Conservation (phyloP, 2,113 vertebrate species). For the Alouatta palliata region DNA sequence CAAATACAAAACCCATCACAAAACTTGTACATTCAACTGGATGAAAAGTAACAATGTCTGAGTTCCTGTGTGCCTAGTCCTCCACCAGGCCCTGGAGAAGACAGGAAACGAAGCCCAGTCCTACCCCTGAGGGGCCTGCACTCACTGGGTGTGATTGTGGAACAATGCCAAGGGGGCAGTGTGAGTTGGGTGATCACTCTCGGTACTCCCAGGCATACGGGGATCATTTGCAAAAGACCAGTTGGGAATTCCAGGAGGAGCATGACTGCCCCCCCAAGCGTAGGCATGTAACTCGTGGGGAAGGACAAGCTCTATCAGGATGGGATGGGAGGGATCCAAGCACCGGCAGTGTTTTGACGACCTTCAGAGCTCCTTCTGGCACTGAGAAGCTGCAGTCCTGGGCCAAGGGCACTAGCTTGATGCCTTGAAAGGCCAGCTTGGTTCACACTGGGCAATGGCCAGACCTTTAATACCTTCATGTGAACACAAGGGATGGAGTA, state of each 20-base stretch:
- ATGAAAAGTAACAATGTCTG: neutral
- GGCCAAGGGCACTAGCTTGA: neutral
- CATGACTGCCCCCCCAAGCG: neutral
- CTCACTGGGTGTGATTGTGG: neutral
- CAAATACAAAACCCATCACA: neutral
- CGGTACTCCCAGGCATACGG: neutral
- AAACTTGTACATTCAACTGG: neutral
- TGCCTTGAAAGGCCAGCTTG: neutral
- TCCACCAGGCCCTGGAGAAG: neutral
- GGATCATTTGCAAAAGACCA: neutral
- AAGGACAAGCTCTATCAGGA: neutral
- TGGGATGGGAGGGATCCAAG: neutral
- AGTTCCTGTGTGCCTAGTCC: neutral
- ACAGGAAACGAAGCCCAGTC: neutral
- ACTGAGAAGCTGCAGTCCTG: neutral
- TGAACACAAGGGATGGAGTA: neutral
- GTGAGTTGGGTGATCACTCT: neutral
- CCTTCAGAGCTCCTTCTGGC: neutral
- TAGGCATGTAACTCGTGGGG: neutral
- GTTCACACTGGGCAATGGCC: neutral
- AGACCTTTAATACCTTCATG: neutral
- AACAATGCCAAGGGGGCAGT: neutral
- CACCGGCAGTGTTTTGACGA: fast-evolving
- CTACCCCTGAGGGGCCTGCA: neutral
- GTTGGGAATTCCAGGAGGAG: neutral